phyloP scores from a whole-genome alignment of 1,140 invertebrate genomes.

The Bacillus rossius region DNA sequence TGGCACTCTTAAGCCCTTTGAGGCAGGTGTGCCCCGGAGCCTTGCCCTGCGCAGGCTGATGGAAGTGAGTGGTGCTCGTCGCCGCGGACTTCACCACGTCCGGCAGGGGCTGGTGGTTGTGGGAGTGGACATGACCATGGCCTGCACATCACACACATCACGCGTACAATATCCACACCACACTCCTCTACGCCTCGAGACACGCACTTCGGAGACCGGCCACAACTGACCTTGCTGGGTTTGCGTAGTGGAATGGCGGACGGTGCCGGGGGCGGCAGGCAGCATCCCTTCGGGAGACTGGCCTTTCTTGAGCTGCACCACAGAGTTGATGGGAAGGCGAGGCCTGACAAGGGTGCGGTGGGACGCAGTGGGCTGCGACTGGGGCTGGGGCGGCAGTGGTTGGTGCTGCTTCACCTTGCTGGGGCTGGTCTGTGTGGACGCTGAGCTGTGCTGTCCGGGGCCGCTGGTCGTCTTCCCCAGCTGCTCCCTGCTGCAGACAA shows the following conservation, averaged over 20 bases:
- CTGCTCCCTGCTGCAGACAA: too few species aligned
- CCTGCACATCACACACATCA: neutral
- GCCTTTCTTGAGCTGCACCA: too few species aligned
- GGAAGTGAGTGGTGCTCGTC: neutral
- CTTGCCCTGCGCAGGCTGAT: neutral
- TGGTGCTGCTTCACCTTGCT: slow-evolving; percentile 9
- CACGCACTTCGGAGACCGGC: too few species aligned
- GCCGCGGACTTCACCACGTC: slow-evolving; percentile 16
- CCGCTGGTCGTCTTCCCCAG: too few species aligned
- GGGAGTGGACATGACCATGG: slow-evolving; percentile 3
- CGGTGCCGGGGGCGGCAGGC: neutral
- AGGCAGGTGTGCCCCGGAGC: slow-evolving; percentile 14
- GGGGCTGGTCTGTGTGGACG: slow-evolving; percentile 14
- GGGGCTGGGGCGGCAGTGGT: neutral
- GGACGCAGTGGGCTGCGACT: slow-evolving; percentile 13
- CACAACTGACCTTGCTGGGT: neutral
- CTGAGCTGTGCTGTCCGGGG: slow-evolving; percentile 2
- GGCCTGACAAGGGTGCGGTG: slow-evolving; percentile 7
- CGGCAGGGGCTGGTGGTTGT: slow-evolving; percentile 8
- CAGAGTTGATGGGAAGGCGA: too few species aligned
- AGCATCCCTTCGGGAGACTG: neutral
- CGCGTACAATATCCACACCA: neutral
- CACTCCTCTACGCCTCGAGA: too few species aligned
- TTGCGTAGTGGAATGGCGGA: slow-evolving; percentile 21
- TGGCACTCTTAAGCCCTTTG: slow-evolving; percentile 11